These are phyloP conservation scores for Galeopsomyia nigrocyanea DNA, from an alignment of 2,888 invertebrate genomes.

Conservation along the genomic window DNA sequence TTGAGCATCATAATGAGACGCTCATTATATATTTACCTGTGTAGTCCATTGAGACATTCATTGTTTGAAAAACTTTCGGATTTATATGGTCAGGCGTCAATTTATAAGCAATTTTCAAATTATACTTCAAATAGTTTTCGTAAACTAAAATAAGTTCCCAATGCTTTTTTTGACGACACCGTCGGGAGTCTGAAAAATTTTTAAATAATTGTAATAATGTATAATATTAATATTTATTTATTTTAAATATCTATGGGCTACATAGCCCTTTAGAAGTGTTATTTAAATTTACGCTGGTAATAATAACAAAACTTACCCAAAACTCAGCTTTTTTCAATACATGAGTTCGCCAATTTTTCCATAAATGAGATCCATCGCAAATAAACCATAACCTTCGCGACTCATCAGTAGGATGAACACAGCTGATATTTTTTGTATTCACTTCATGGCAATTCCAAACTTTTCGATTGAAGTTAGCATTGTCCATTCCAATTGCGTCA, in stretches of 20 bases:
- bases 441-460: constrained; percentile 33
- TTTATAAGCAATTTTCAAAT: constrained; percentile 43
- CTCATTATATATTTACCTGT: constrained; percentile 18
- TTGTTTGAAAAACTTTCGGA: constrained; percentile 40
- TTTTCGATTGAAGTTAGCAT: constrained; percentile 36
- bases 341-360: constrained; percentile 32
- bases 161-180: constrained; percentile 46
- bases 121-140: constrained; percentile 31
- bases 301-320: background rate
- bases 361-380: constrained; percentile 40
- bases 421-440: background rate
- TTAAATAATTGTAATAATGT: too few species aligned
- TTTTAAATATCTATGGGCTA: background rate
- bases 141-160: constrained; percentile 43
- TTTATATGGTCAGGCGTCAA: constrained; percentile 41
- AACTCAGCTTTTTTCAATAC: background rate
- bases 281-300: too few species aligned
- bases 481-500: constrained; percentile 35
- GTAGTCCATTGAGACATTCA: constrained; percentile 34
- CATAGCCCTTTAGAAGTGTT: background rate
- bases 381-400: constrained; percentile 36
- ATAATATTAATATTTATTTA: background rate
- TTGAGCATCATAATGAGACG: constrained; percentile 18
- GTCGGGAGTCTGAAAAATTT: constrained; percentile 49
- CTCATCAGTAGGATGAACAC: background rate